Conservation (phyloP, 92 coral and sea anemone species). For the Heliopora coerulea region DNA sequence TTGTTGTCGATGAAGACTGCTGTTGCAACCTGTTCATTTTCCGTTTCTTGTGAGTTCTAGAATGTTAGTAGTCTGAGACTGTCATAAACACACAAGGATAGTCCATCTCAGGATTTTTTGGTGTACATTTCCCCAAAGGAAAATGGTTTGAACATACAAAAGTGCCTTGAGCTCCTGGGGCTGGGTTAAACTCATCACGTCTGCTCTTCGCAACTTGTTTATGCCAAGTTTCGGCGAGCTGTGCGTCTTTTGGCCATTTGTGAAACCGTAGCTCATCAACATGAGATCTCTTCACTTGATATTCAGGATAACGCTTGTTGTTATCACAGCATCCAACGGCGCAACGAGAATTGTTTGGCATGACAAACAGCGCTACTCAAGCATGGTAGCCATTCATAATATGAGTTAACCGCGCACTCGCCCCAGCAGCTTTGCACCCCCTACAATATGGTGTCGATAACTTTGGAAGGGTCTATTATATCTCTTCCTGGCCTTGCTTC, state of each 20-base stretch:
- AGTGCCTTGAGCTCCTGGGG: constrained; percentile 41
- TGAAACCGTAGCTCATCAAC: constrained; percentile 24
- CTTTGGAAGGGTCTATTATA: constrained; percentile 45
- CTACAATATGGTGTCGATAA: constrained; percentile 48
- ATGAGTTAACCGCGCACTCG: constrained; percentile 58
- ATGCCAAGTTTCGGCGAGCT: constrained; percentile 39
- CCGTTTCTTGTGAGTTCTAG: too few relatives aligned
- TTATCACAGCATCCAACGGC: constrained; percentile 48
- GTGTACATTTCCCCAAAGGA: constrained; percentile 46
- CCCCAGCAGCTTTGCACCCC: constrained; percentile 59
- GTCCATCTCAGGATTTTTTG: constrained; percentile 50
- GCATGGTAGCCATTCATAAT: background rate
- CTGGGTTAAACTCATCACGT: constrained; percentile 35
- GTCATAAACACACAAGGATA: constrained; percentile 56
- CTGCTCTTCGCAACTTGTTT: constrained; percentile 43
- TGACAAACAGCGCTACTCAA: background rate
- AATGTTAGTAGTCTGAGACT: constrained; percentile 44
- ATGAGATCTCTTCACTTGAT: constrained; percentile 8
- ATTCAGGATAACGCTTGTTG: constrained; percentile 37
- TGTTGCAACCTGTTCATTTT: too few relatives aligned
- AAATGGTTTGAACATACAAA: too few relatives aligned
- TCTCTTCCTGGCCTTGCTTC: too few relatives aligned
- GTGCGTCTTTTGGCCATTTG: constrained; percentile 25
- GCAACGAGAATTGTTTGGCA: constrained; percentile 39
- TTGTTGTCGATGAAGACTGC: too few relatives aligned